Evolutionary conservation across 2,113 vertebrate species (phyloP).

Genomic region (Brachirus orientalis): DNA sequence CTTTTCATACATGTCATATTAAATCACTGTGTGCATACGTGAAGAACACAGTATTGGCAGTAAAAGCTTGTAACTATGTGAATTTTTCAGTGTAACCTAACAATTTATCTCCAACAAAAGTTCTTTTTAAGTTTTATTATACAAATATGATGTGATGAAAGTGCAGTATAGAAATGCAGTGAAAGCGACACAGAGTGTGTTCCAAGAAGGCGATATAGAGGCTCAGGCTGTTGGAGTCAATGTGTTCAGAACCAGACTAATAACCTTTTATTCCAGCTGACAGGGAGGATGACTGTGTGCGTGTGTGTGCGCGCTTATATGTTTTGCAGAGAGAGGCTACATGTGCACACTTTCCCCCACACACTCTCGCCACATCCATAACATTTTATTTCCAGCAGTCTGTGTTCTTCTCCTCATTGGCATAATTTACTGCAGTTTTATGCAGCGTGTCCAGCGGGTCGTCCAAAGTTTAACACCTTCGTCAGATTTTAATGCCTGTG

Average conservation of each 20-base stretch:
- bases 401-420: conserved; percentile 55
- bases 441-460: conserved; percentile 60
- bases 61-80: background rate
- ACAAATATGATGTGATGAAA: conserved; percentile 17
- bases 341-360: conserved; percentile 38
- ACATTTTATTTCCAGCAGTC: conserved; percentile 66
- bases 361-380: conserved; percentile 53
- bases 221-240: conserved; percentile 23
- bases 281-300: conserved; percentile 16
- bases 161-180: conserved; percentile 15
- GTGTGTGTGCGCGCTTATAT: background rate
- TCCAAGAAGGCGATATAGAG: conserved; percentile 42
- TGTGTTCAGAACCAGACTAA: conserved; percentile 37
- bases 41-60: background rate
- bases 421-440: conserved; percentile 67
- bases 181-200: background rate
- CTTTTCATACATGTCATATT: too few species aligned
- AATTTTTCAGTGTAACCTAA: background rate
- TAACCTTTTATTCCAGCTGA: conserved; percentile 56
- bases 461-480: conserved; percentile 70
- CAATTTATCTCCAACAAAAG: conserved; percentile 3
- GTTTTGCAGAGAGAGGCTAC: too few species aligned
- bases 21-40: too few species aligned
- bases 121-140: background rate
- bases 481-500: conserved; percentile 48